Percentiles rank a stretch among this genome's conserved stretches.
Conservation (phyloP, 2,888 invertebrate species). For the Papilio gigon region DNA sequence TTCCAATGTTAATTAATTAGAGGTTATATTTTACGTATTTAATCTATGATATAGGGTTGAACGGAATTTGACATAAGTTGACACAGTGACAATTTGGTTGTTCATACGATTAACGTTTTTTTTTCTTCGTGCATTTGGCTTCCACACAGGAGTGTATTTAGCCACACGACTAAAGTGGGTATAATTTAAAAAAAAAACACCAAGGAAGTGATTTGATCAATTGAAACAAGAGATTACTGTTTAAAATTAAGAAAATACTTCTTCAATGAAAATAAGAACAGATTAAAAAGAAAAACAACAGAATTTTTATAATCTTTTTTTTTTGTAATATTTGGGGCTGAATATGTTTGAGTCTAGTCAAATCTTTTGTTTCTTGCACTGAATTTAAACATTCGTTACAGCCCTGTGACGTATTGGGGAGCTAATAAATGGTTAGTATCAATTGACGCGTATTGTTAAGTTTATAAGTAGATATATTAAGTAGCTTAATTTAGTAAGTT, state of each 20-base stretch:
- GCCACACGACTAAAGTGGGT: no score
- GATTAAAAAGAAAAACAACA: no score
- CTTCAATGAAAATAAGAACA: no score
- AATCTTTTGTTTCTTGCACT: slow-evolving; percentile 5
- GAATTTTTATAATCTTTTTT: no score
- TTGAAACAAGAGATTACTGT: no score
- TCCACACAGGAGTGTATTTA: no score
- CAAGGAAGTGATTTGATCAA: no score
- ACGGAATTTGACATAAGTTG: neutral
- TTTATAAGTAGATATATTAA: slow-evolving; percentile 26
- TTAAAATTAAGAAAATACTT: no score
- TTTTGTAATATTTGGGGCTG: neutral
- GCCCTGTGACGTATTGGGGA: neutral
- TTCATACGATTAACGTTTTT: neutral
- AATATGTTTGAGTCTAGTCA: slow-evolving; percentile 32
- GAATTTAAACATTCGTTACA: slow-evolving; percentile 2
- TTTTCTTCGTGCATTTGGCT: no score
- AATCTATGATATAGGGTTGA: neutral
- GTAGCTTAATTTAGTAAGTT: slow-evolving; percentile 23
- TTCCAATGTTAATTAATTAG: neutral
- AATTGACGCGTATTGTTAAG: slow-evolving; percentile 16
- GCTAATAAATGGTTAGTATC: neutral
- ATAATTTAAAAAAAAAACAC: no score
- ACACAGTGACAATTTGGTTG: neutral
- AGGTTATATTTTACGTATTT: neutral